Percentiles rank a stretch among this genome's conserved stretches.
phyloP scores from a whole-genome alignment of 2,113 vertebrate species.

The Microtus richardsoni region DNA sequence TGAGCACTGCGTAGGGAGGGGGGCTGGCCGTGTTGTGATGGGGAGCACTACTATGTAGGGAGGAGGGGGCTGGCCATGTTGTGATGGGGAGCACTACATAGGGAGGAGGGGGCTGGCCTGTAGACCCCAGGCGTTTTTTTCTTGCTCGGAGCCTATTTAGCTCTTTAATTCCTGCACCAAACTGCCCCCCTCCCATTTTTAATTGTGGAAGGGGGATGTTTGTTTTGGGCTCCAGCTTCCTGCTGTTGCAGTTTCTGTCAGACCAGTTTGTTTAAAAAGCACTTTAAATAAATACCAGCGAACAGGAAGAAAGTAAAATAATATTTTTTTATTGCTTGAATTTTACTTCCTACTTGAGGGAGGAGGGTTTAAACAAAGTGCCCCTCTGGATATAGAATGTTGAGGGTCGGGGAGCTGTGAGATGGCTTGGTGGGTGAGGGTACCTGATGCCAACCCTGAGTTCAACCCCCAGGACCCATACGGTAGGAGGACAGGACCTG shows the following conservation, averaged over 20 bases:
- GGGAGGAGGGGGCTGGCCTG: not conserved
- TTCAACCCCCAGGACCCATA: not conserved
- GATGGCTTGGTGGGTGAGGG: not conserved
- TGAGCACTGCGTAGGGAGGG: too few species aligned
- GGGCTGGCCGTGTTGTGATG: too few species aligned
- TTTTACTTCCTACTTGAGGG: slow-evolving; percentile 43
- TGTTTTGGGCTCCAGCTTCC: slow-evolving; percentile 65
- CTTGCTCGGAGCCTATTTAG: not conserved
- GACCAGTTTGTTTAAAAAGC: slow-evolving; percentile 75
- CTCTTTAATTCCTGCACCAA: not conserved
- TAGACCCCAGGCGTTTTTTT: not conserved
- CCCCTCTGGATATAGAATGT: slow-evolving; percentile 24
- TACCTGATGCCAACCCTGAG: not conserved
- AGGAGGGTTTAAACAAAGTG: not conserved
- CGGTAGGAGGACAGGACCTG: not conserved
- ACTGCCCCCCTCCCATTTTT: not conserved
- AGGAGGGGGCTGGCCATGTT: too few species aligned
- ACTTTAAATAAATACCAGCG: slow-evolving; percentile 59
- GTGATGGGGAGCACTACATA: not conserved
- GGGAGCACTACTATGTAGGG: too few species aligned
- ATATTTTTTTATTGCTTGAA: slow-evolving; percentile 50
- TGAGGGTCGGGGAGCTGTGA: too few species aligned
- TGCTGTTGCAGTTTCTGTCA: slow-evolving; percentile 76
- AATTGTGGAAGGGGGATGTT: not conserved
- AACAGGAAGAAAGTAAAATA: slow-evolving; percentile 17